Evolutionary conservation across 1,140 invertebrate species (phyloP).

Genomic region (Drosophila tristis): DNA sequence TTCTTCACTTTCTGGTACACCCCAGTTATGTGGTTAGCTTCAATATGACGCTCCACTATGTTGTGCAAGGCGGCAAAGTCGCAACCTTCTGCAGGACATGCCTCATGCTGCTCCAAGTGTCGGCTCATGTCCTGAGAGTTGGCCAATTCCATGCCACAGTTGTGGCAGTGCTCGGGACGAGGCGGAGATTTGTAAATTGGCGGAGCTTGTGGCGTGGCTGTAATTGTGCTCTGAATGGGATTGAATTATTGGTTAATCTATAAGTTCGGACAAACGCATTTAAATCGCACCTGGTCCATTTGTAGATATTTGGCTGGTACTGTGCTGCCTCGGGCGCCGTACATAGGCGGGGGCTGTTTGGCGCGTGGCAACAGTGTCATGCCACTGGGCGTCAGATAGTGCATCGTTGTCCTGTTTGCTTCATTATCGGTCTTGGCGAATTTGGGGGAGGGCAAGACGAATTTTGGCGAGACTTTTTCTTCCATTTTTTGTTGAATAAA

Average conservation of each 20-base stretch:
- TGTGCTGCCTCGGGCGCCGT: conserved; percentile 81
- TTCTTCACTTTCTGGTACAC: conserved; percentile 91
- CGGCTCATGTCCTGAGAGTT: conserved; percentile 86
- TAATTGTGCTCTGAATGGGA: background rate
- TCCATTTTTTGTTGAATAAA: conserved; percentile 42
- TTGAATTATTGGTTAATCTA: too few species aligned
- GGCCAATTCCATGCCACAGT: conserved; percentile 90
- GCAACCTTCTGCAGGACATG: conserved; percentile 92
- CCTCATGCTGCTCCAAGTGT: conserved; percentile 89
- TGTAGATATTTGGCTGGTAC: conserved; percentile 67
- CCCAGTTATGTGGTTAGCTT: conserved; percentile 92
- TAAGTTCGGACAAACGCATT: background rate
- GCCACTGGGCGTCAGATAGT: conserved; percentile 76
- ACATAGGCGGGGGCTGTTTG: conserved; percentile 84
- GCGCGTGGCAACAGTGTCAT: conserved; percentile 73
- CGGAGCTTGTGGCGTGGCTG: background rate
- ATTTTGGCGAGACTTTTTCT: conserved; percentile 48
- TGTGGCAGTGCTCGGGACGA: conserved; percentile 87
- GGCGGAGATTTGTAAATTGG: conserved; percentile 44
- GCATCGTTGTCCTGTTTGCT: conserved; percentile 26
- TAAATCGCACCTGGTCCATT: conserved; percentile 22
- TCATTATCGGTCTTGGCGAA: conserved; percentile 52
- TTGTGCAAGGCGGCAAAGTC: conserved; percentile 91
- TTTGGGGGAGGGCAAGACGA: conserved; percentile 69
- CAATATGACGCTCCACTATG: conserved; percentile 91